phyloP scores from a whole-genome alignment of 2,113 vertebrate species.

The Balaeniceps rex region DNA sequence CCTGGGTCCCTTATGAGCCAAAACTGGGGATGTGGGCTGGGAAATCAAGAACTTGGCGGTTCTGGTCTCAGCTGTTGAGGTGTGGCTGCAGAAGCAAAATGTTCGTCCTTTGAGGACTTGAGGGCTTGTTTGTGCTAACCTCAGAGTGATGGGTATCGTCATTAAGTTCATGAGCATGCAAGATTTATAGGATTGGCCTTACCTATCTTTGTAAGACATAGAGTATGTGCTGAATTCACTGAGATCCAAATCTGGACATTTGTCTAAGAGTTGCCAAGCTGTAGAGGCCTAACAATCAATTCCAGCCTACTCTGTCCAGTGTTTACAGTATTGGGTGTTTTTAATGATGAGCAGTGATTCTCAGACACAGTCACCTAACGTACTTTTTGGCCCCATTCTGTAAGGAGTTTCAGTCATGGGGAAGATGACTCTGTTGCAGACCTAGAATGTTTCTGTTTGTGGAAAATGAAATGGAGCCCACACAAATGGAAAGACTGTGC shows the following conservation, averaged over 20 bases:
- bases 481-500: background rate
- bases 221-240: background rate
- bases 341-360: background rate
- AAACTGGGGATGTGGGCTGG: background rate
- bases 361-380: background rate
- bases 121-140: background rate
- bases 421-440: background rate
- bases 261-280: background rate
- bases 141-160: background rate
- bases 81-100: background rate
- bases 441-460: background rate
- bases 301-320: background rate
- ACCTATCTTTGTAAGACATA: accelerated
- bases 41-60: background rate
- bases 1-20: background rate
- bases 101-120: background rate
- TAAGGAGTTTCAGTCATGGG: background rate
- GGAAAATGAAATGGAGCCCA: background rate
- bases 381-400: background rate
- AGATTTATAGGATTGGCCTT: background rate
- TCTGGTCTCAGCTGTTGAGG: background rate
- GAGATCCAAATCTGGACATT: background rate
- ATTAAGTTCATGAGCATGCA: background rate
- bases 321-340: background rate
- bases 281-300: background rate